A percentile compares a stretch with the other conserved stretches of the same genome.
These are phyloP conservation scores for Haemorhous mexicanus DNA, from an alignment of 2,113 vertebrate species.

Conservation along the genomic window DNA sequence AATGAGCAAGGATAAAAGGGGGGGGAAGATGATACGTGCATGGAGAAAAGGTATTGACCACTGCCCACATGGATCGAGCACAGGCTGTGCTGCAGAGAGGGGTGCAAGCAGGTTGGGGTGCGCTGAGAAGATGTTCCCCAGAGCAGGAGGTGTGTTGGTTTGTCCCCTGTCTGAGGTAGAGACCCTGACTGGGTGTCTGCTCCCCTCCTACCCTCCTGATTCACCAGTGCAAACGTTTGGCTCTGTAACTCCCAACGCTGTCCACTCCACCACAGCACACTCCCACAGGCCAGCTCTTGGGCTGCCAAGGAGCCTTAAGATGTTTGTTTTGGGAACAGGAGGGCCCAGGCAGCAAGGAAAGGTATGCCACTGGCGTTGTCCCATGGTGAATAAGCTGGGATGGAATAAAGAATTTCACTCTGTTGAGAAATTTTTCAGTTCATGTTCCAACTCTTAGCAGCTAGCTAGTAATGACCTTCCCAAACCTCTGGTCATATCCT, in stretches of 20 bases:
- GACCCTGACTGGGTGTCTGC: not conserved
- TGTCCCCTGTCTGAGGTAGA: not conserved
- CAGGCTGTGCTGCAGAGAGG: not conserved
- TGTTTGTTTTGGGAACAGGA: not conserved
- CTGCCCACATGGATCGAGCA: fast-evolving
- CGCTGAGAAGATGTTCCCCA: not conserved
- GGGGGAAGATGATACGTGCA: fast-evolving
- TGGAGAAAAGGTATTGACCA: not conserved
- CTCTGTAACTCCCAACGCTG: fast-evolving
- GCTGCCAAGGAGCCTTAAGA: not conserved
- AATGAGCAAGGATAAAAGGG: not conserved
- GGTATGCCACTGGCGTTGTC: not conserved
- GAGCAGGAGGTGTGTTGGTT: not conserved
- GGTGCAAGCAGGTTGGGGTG: fast-evolving
- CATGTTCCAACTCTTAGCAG: not conserved
- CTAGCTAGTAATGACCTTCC: not conserved
- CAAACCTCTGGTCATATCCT: not conserved
- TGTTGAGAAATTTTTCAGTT: not conserved
- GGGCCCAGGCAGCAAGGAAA: not conserved
- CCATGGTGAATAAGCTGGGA: not conserved
- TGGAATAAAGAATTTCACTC: not conserved
- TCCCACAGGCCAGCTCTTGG: not conserved
- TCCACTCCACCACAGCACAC: fast-evolving
- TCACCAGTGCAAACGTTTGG: not conserved
- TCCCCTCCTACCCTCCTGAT: not conserved